These are phyloP conservation scores for Zhuqinia jingwanae DNA, from an alignment of 2,888 invertebrate species.

Conservation along the genomic window DNA sequence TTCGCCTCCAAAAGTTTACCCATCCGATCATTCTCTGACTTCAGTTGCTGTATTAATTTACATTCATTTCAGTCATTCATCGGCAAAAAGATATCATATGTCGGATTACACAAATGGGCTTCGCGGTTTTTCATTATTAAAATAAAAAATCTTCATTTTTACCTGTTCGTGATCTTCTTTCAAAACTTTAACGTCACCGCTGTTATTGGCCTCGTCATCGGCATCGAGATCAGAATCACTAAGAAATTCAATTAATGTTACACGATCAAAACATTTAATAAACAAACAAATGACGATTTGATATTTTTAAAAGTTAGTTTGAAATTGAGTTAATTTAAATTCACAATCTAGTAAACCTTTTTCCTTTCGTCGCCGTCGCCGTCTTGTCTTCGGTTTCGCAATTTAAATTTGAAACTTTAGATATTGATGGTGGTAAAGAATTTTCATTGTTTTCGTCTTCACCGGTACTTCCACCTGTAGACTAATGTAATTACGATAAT, in stretches of 20 bases:
- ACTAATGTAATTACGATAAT: too few relatives aligned
- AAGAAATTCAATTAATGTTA: background rate
- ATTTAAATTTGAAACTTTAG: conserved; percentile 66
- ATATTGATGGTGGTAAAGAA: conserved; percentile 81
- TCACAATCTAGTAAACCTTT: too few relatives aligned
- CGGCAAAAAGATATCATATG: too few relatives aligned
- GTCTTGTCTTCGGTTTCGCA: conserved; percentile 76
- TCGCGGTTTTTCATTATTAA: too few relatives aligned
- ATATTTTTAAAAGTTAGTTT: too few relatives aligned
- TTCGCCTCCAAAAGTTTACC: conserved; percentile 74
- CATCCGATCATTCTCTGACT: conserved; percentile 77
- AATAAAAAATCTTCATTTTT: background rate
- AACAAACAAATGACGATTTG: too few relatives aligned
- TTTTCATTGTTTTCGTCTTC: conserved; percentile 83
- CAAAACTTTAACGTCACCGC: conserved; percentile 72
- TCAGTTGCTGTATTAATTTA: conserved; percentile 69
- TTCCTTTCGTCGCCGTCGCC: conserved; percentile 60
- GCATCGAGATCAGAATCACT: conserved; percentile 85
- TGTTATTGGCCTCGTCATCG: conserved; percentile 84
- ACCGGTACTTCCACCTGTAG: conserved; percentile 84
- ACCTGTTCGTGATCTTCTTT: conserved; percentile 66
- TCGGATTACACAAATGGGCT: too few relatives aligned
- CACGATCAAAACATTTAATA: too few relatives aligned
- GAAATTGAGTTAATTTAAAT: too few relatives aligned
- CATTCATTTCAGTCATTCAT: background rate